These are phyloP conservation scores for Ophioderma brevispina DNA, from an alignment of 35 echinoderm and acorn worm species.

Conservation along the genomic window DNA sequence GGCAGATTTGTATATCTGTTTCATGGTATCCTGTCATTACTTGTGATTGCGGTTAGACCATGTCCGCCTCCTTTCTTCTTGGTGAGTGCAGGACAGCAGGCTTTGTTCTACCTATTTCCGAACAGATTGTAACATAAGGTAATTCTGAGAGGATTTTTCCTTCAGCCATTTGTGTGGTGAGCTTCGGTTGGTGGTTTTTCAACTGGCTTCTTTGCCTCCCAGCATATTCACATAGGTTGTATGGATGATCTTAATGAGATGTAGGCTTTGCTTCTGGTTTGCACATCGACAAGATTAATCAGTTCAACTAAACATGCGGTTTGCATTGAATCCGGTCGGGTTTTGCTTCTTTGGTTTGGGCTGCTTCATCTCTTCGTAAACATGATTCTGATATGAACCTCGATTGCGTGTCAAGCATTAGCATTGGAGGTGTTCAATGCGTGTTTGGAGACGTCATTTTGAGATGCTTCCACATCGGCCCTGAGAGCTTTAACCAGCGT, in stretches of 20 bases:
- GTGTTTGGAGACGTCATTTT: too few relatives aligned
- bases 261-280: slow-evolving; percentile 30
- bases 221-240: slow-evolving; percentile 5
- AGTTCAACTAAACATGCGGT: too few relatives aligned
- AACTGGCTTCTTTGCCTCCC: slow-evolving; percentile 5
- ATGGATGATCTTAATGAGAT: slow-evolving; percentile 28
- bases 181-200: slow-evolving; percentile 29
- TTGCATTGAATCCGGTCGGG: background rate
- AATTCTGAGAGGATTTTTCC: slow-evolving; percentile 1
- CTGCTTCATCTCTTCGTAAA: slow-evolving; percentile 13
- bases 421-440: too few relatives aligned
- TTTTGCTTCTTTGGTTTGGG: background rate
- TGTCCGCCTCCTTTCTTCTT: slow-evolving; percentile 35
- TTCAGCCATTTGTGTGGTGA: background rate
- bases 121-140: slow-evolving; percentile 29
- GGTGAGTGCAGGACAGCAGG: slow-evolving; percentile 37
- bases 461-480: too few relatives aligned
- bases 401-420: too few relatives aligned
- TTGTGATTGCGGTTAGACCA: slow-evolving; percentile 34
- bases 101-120: slow-evolving; percentile 30
- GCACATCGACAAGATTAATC: too few relatives aligned
- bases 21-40: slow-evolving; percentile 25
- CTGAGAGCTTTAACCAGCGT: too few relatives aligned
- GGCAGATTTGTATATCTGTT: slow-evolving; percentile 28
- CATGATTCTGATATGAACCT: slow-evolving; percentile 24